Evolutionary conservation across 2,888 invertebrate species (phyloP).

Genomic region (Drosophila glabriapex): DNA sequence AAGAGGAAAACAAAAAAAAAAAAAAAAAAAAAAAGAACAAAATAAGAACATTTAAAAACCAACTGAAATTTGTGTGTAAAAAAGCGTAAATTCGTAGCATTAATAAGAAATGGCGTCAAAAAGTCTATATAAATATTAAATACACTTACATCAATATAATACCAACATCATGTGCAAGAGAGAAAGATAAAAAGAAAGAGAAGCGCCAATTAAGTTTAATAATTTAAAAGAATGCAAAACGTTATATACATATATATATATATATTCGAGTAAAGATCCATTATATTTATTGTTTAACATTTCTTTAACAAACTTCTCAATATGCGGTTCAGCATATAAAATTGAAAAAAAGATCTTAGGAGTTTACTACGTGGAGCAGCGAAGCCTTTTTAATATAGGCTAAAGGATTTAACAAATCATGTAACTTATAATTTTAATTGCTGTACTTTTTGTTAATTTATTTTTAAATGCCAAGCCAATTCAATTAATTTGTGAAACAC

Average conservation of each 20-base stretch:
- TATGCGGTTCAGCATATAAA: conserved; percentile 18
- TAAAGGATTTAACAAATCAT: conserved; percentile 42
- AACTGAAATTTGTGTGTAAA: conserved; percentile 80
- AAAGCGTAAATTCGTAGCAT: conserved; percentile 73
- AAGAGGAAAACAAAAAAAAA: conserved; percentile 29
- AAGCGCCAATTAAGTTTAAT: conserved; percentile 74
- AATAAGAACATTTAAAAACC: conserved; percentile 24
- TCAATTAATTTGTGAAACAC: conserved; percentile 50
- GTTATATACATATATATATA: conserved; percentile 61
- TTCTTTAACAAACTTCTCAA: conserved; percentile 40
- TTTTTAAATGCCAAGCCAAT: conserved; percentile 55
- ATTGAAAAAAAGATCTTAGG: conserved; percentile 31
- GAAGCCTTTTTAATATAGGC: conserved; percentile 42
- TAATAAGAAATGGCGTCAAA: conserved; percentile 58
- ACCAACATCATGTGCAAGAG: conserved; percentile 57
- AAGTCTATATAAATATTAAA: conserved; percentile 68
- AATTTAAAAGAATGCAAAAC: conserved; percentile 34
- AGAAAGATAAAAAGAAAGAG: conserved; percentile 4
- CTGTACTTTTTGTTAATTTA: conserved; percentile 70
- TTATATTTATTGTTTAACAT: conserved; percentile 62
- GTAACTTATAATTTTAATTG: conserved; percentile 53
- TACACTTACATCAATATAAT: conserved; percentile 49
- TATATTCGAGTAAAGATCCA: conserved; percentile 67
- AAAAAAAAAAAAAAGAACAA: conserved; percentile 18
- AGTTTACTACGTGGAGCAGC: conserved; percentile 43